Conservation (phyloP, 2,113 vertebrate genomes). For the Chionis minor region DNA sequence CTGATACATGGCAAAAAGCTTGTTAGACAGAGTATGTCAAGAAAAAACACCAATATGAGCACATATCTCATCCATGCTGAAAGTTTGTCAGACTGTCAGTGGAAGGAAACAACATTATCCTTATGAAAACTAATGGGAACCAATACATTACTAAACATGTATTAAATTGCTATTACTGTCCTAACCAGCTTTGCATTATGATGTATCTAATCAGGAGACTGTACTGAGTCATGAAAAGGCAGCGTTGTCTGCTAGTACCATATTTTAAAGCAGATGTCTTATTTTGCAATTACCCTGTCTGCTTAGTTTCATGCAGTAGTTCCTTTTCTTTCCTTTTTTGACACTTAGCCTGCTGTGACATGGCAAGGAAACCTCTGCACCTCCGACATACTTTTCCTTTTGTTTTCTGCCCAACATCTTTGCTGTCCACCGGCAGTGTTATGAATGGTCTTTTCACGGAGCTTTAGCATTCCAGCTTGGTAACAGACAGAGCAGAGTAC, state of each 20-base stretch:
- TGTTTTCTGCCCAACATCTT: background rate
- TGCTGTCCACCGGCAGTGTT: background rate
- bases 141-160: background rate
- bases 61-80: background rate
- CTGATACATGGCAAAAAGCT: background rate
- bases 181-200: background rate
- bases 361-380: background rate
- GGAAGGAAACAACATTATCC: background rate
- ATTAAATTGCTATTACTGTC: background rate
- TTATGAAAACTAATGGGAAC: background rate
- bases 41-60: background rate
- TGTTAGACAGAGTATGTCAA: background rate
- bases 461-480: background rate
- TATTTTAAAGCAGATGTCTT: background rate
- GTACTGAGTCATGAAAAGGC: background rate
- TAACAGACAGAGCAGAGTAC: background rate
- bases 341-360: background rate
- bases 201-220: background rate
- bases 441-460: background rate
- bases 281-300: background rate
- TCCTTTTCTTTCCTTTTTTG: background rate
- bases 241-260: accelerated
- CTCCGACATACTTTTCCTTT: background rate
- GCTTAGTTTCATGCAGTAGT: background rate
- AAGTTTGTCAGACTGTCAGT: background rate